Percentiles rank a stretch among this genome's conserved stretches.
Conservation (phyloP, 2,888 invertebrate species). For the Cataglyphis rosenhaueri region DNA sequence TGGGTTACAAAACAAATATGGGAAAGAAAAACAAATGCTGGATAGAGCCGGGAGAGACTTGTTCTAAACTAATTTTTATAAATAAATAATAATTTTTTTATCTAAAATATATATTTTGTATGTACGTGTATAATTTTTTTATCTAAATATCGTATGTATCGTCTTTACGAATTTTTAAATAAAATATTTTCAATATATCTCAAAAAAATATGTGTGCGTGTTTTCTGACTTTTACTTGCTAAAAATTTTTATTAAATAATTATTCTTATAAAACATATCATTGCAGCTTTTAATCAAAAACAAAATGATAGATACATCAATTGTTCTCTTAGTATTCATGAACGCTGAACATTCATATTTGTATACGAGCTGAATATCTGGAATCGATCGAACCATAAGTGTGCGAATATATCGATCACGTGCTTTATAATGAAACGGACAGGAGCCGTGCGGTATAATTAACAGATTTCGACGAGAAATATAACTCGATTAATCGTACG, state of each 20-base stretch:
- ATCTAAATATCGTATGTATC: not conserved
- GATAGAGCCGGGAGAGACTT: not conserved
- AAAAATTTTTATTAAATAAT: not conserved
- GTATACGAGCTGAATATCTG: not conserved
- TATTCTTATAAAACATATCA: not conserved
- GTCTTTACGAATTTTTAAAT: slow-evolving; percentile 1
- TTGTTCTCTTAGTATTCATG: slow-evolving; percentile 17
- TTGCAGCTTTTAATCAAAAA: not conserved
- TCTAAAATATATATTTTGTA: slow-evolving; percentile 8
- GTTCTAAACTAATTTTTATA: not conserved
- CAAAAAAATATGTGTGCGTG: not conserved
- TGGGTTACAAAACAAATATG: slow-evolving; percentile 47
- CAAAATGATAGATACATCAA: slow-evolving; percentile 16
- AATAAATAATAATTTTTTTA: not conserved
- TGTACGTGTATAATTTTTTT: not conserved
- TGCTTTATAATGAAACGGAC: slow-evolving; percentile 44
- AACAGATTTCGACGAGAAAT: slow-evolving; percentile 36
- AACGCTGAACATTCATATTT: not conserved
- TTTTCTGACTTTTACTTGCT: not conserved
- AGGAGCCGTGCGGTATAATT: slow-evolving; percentile 15
- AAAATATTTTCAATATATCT: not conserved
- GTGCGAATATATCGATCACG: slow-evolving; percentile 41
- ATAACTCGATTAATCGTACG: slow-evolving; percentile 16
- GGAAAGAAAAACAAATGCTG: not conserved
- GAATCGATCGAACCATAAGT: slow-evolving; percentile 27